These are phyloP conservation scores for Operophtera brumata DNA, from an alignment of 2,888 invertebrate genomes.

Conservation along the genomic window DNA sequence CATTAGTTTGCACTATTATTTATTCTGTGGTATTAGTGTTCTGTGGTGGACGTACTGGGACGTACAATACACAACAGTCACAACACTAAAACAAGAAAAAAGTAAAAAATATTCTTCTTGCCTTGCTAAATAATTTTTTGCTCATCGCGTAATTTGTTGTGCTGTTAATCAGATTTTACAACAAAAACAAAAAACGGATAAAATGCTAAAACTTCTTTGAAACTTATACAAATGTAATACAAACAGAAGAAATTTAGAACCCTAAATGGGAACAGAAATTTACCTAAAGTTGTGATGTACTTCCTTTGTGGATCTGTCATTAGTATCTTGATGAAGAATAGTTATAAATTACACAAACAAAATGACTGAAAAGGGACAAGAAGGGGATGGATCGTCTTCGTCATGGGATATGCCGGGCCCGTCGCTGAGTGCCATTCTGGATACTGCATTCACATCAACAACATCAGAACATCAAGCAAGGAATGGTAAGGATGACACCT, in stretches of 20 bases:
- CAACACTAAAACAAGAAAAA: no score
- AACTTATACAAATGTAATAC: background rate
- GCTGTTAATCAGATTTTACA: slow-evolving; percentile 8
- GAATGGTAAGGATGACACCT: slow-evolving; percentile 52
- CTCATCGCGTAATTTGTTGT: slow-evolving; percentile 28
- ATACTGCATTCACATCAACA: slow-evolving; percentile 82
- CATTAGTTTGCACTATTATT: no score
- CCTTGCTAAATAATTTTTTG: slow-evolving; percentile 33
- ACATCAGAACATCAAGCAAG: slow-evolving; percentile 64
- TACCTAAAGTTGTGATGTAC: slow-evolving; percentile 20
- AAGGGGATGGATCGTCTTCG: slow-evolving; percentile 61
- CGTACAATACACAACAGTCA: no score
- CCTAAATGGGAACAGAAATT: background rate
- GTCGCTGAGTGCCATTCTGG: slow-evolving; percentile 82
- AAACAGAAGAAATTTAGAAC: background rate
- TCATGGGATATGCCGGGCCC: slow-evolving; percentile 74
- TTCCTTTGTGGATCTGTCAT: slow-evolving; percentile 29
- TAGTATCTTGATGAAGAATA: slow-evolving; percentile 16
- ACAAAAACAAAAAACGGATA: background rate
- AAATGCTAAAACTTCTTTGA: background rate
- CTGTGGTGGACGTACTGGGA: no score
- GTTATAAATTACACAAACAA: slow-evolving; percentile 14
- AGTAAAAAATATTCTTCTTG: background rate
- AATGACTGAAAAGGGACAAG: slow-evolving; percentile 71
- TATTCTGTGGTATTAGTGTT: no score